Percentiles rank a stretch among this genome's conserved stretches.
Evolutionary conservation across 2,797 vertebrate genomes (phyloP).

Genomic region (Kryptopterus vitreolus): DNA sequence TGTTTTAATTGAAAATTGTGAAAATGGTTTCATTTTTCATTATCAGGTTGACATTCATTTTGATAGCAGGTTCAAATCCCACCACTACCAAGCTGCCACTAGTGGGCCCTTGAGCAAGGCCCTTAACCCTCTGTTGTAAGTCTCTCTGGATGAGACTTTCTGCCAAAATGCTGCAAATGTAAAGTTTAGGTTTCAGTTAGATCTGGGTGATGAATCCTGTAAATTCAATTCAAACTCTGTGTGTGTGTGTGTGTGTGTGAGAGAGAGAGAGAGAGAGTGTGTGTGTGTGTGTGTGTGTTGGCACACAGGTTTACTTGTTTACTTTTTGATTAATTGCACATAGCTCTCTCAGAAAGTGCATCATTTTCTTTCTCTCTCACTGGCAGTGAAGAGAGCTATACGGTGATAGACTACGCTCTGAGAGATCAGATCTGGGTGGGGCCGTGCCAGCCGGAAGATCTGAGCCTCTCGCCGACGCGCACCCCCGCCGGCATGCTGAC

Average conservation of each 20-base stretch:
- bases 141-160: too few relatives aligned
- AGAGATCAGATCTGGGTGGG: constrained; percentile 86
- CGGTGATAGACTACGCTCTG: constrained; percentile 87
- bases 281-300: not conserved
- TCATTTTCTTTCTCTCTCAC: not conserved
- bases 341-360: not conserved
- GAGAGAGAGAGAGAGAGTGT: not conserved
- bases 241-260: constrained; percentile 5
- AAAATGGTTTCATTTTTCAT: not conserved
- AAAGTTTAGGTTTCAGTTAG: too few relatives aligned
- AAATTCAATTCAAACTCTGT: too few relatives aligned
- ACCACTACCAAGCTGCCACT: too few relatives aligned
- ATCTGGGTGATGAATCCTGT: too few relatives aligned
- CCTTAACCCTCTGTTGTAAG: too few relatives aligned
- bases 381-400: constrained; percentile 91
- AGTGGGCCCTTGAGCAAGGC: too few relatives aligned
- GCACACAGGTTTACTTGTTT: not conserved
- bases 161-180: too few relatives aligned
- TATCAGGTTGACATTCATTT: too few relatives aligned
- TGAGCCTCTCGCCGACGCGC: constrained; percentile 76
- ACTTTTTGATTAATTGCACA: constrained; percentile 9
- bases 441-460: constrained; percentile 76
- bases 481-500: constrained; percentile 77
- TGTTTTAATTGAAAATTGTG: not conserved
- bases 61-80: too few relatives aligned